Evolutionary conservation across 2,113 vertebrate species (phyloP).

Genomic region (Balaenoptera acutorostrata): DNA sequence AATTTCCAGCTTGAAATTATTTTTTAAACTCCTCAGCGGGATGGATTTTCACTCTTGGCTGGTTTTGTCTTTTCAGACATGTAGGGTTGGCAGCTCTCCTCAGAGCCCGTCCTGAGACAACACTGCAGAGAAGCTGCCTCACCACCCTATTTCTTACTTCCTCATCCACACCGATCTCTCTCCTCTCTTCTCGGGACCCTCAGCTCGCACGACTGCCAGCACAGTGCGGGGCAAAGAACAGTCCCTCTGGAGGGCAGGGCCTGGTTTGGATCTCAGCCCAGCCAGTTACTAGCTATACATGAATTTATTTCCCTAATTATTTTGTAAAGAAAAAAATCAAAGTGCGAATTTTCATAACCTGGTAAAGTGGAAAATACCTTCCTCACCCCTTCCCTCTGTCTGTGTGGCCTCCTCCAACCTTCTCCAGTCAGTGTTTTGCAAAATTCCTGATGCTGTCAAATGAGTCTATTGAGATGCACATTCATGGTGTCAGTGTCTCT

Average conservation of each 20-base stretch:
- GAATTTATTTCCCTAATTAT: not conserved
- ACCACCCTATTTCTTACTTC: not conserved
- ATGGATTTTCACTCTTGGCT: constrained; percentile 18
- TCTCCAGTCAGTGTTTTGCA: not conserved
- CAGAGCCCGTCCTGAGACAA: not conserved
- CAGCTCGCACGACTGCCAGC: not conserved
- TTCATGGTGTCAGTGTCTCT: not conserved
- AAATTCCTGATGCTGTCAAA: not conserved
- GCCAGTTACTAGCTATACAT: not conserved
- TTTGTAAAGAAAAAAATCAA: not conserved
- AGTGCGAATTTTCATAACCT: not conserved
- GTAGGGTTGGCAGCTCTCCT: not conserved
- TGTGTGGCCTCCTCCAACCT: not conserved
- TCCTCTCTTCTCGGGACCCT: not conserved
- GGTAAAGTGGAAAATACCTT: not conserved
- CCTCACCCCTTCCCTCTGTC: not conserved
- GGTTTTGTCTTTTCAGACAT: not conserved
- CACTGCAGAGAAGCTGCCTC: not conserved
- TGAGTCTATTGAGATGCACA: not conserved
- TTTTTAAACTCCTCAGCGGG: not conserved
- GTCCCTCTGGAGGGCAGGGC: not conserved
- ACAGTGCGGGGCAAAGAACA: accelerated
- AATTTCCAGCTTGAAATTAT: constrained; percentile 51
- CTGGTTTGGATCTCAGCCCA: not conserved
- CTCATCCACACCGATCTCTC: not conserved